Conservation (phyloP, 2,888 invertebrate genomes). For the Macaria notata region DNA sequence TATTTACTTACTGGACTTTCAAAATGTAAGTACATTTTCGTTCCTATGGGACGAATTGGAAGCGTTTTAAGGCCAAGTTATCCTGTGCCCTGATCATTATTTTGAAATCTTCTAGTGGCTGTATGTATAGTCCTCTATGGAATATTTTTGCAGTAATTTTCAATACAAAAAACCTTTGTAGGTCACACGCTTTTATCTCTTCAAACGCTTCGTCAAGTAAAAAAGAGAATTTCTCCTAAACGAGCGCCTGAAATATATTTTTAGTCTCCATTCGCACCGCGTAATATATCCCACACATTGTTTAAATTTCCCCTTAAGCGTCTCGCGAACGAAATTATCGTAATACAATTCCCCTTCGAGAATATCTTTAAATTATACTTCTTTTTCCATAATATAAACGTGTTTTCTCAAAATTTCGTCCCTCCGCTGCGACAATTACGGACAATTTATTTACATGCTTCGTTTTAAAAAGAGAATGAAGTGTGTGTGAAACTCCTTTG, state of each 20-base stretch:
- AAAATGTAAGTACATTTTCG: too few species aligned
- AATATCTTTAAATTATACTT: slow-evolving; percentile 24
- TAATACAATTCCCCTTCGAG: slow-evolving; percentile 24
- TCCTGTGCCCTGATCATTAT: too few species aligned
- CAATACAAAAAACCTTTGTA: too few species aligned
- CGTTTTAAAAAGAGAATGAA: slow-evolving; percentile 41
- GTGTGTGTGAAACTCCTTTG: slow-evolving; percentile 57
- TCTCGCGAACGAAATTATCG: slow-evolving; percentile 23
- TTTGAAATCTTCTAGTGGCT: too few species aligned
- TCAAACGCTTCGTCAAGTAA: not conserved
- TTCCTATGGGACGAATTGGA: too few species aligned
- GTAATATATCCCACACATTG: slow-evolving; percentile 26
- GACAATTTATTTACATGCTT: slow-evolving; percentile 66
- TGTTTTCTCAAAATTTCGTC: slow-evolving; percentile 33
- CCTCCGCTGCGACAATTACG: slow-evolving; percentile 56
- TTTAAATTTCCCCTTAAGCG: slow-evolving; percentile 25
- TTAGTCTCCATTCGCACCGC: slow-evolving; percentile 16
- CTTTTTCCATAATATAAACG: slow-evolving; percentile 18
- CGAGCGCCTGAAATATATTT: slow-evolving; percentile 16
- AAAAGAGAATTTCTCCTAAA: slow-evolving; percentile 12
- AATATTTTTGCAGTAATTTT: too few species aligned
- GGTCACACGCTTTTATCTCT: not conserved
- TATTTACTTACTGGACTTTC: too few species aligned
- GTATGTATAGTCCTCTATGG: too few species aligned
- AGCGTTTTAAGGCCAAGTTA: too few species aligned